Evolutionary conservation across 2,888 invertebrate genomes (phyloP).

Genomic region (Noctua janthina): DNA sequence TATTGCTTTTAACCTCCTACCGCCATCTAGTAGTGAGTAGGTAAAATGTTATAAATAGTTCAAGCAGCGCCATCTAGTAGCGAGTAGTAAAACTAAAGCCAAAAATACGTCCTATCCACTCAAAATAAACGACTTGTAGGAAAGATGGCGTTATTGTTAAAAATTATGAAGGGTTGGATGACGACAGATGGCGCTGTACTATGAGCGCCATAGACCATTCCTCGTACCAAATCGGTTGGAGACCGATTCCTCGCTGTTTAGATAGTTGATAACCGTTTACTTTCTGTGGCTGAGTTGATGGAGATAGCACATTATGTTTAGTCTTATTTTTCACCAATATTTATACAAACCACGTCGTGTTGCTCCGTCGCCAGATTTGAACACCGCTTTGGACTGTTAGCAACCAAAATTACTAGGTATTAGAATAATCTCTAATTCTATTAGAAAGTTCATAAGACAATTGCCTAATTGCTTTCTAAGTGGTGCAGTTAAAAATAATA

Average conservation of each 20-base stretch:
- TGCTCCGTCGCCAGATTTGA: no score
- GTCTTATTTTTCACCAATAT: neutral
- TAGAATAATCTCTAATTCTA: neutral
- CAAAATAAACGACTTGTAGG: accelerated
- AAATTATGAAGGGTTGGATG: accelerated
- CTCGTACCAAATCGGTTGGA: neutral
- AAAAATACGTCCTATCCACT: accelerated
- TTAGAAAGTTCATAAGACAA: conserved; percentile 24
- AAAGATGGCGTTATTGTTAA: conserved; percentile 31
- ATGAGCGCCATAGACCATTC: no score
- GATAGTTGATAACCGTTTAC: neutral
- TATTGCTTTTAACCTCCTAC: neutral
- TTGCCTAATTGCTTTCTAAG: conserved; percentile 31
- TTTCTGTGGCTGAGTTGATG: neutral
- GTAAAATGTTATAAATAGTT: accelerated
- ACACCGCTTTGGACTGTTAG: neutral
- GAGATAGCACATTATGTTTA: neutral
- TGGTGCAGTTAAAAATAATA: conserved; percentile 39
- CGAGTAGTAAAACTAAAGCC: conserved; percentile 38
- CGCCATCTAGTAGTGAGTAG: conserved; percentile 61
- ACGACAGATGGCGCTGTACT: neutral
- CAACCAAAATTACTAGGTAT: neutral
- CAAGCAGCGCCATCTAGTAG: conserved; percentile 46
- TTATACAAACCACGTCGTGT: neutral
- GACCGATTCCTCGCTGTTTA: neutral